phyloP scores from a whole-genome alignment of 2,113 vertebrate genomes.

The Apistogramma diplotaenia region DNA sequence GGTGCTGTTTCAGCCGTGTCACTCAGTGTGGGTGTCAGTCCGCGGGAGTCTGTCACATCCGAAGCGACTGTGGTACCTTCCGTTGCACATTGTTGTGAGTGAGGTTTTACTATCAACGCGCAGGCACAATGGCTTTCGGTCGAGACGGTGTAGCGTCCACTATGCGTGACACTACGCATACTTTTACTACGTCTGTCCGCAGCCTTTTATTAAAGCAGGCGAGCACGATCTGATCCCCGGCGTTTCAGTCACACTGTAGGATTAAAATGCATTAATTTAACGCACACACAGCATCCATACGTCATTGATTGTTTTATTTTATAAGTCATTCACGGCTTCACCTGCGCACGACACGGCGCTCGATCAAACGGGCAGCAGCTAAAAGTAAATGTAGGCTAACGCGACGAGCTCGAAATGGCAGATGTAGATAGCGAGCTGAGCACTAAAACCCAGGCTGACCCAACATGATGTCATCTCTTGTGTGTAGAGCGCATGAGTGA shows the following conservation, averaged over 20 bases:
- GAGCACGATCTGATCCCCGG: neutral
- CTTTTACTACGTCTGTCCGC: constrained; percentile 17
- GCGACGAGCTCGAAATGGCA: constrained; percentile 60
- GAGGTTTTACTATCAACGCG: constrained; percentile 63
- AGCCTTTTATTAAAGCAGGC: neutral
- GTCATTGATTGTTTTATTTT: neutral
- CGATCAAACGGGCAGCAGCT: constrained; percentile 20
- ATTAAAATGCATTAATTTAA: neutral
- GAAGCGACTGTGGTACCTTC: constrained; percentile 41
- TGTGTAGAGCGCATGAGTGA: constrained; percentile 62
- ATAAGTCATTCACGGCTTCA: neutral
- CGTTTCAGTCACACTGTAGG: neutral
- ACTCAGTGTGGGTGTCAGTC: neutral
- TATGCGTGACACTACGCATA: constrained; percentile 2
- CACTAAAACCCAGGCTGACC: constrained; percentile 67
- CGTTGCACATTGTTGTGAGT: constrained; percentile 58
- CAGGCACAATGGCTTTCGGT: constrained; percentile 40
- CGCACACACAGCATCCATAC: neutral
- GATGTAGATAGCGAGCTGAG: constrained; percentile 54
- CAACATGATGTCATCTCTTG: constrained; percentile 72
- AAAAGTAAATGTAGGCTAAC: constrained; percentile 29
- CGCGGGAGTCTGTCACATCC: neutral
- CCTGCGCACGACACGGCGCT: neutral
- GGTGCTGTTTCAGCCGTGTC: constrained; percentile 19
- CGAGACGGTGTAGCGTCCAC: constrained; percentile 24